Conservation (phyloP, 2,888 invertebrate genomes). For the Zelleria hepariella region DNA sequence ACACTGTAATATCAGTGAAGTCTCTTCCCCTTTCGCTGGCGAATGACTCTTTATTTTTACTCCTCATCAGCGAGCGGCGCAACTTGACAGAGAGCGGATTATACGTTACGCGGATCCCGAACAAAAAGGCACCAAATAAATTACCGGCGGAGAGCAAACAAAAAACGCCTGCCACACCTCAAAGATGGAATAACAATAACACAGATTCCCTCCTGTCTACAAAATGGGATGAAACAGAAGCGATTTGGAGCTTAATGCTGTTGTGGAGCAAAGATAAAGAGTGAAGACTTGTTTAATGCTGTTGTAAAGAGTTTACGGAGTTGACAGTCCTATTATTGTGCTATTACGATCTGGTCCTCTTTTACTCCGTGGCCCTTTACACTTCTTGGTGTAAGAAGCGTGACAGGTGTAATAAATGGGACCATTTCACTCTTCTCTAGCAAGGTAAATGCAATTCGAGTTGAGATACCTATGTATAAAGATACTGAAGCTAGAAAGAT, state of each 20-base stretch:
- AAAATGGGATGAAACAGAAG: slow-evolving; percentile 1
- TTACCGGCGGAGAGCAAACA: slow-evolving; percentile 38
- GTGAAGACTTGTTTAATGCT: background rate
- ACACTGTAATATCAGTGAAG: background rate
- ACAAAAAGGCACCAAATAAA: slow-evolving; percentile 46
- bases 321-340: too few species aligned
- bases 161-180: slow-evolving; percentile 46
- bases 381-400: too few species aligned
- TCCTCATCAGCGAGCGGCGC: slow-evolving; percentile 16
- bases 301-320: too few species aligned
- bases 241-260: slow-evolving; percentile 4
- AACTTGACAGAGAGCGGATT: slow-evolving; percentile 20
- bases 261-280: too few species aligned
- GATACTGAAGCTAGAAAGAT: too few species aligned
- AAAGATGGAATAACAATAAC: slow-evolving; percentile 59
- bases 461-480: too few species aligned
- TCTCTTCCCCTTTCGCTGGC: slow-evolving; percentile 18
- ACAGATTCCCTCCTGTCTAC: slow-evolving; percentile 21
- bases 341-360: too few species aligned
- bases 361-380: too few species aligned
- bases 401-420: too few species aligned
- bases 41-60: slow-evolving; percentile 17
- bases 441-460: too few species aligned
- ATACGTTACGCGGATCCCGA: slow-evolving; percentile 30
- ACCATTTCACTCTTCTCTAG: too few species aligned